Evolutionary conservation across 2,113 vertebrate genomes (phyloP).

Genomic region (Lycaon pictus): DNA sequence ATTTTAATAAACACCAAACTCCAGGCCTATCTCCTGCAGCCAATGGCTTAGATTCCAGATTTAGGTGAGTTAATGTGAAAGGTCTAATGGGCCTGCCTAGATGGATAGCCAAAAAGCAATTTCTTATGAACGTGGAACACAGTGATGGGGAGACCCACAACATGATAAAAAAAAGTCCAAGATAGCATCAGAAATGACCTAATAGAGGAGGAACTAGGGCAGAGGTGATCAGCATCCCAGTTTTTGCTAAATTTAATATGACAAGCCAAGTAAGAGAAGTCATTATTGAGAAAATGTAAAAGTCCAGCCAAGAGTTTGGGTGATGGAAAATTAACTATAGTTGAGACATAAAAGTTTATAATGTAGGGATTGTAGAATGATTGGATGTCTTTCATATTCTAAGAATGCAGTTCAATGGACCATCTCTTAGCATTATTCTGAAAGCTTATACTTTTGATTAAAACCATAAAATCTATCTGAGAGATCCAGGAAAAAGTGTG

Average conservation of each 20-base stretch:
- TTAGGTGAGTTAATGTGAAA: constrained; percentile 69
- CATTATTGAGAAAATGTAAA: constrained; percentile 81
- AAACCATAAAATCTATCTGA: constrained; percentile 66
- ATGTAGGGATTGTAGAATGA: constrained; percentile 59
- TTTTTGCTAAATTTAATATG: constrained; percentile 80
- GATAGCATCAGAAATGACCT: constrained; percentile 74
- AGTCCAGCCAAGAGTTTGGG: constrained; percentile 74
- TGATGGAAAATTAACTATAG: constrained; percentile 76
- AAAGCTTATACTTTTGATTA: constrained; percentile 59
- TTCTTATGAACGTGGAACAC: constrained; percentile 60
- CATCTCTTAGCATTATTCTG: constrained; percentile 51
- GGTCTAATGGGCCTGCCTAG: constrained; percentile 50
- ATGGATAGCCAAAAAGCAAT: constrained; percentile 54
- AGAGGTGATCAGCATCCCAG: constrained; percentile 71
- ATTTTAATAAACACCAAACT: background rate
- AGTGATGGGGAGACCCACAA: constrained; percentile 75
- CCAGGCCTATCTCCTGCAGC: constrained; percentile 27
- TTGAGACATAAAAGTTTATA: constrained; percentile 76
- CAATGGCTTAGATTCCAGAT: constrained; percentile 16
- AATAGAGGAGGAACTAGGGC: constrained; percentile 55
- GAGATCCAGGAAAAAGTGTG: constrained; percentile 60
- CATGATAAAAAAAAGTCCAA: constrained; percentile 70
- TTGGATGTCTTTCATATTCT: constrained; percentile 67
- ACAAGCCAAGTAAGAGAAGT: constrained; percentile 82
- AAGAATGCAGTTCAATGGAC: constrained; percentile 51